Base-by-base conservation (phyloP, 2,888 invertebrate species). In the Latrodectus elegans region DNA sequence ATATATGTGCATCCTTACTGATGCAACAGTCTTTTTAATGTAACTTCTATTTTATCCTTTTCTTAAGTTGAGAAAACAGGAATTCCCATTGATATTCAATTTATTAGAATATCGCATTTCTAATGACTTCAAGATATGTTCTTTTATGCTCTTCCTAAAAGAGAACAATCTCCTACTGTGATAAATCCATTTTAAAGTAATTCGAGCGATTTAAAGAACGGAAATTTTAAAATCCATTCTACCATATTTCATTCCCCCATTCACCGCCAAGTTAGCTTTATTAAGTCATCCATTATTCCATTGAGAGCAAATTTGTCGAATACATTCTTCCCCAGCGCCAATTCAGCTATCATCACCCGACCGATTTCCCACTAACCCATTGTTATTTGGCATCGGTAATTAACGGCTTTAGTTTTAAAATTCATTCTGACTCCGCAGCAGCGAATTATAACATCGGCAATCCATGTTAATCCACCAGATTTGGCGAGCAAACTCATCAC, bases 391-490 rank as follows among this genome's bases (percentile, higher is more conserved):
- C 38, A 26, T 26, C 71, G 49, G 49, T 71, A 71, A 71, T 71
- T 71, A 49, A 17, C 22, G 49, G 12, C 71, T 8, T 0, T 14
- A 12, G 49, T 38, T 22, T 49, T 26, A 71, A 49, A 71, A 71
- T 67, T n/a, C n/a, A 17, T 17, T 4, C 11, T 17, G n/a, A 6
- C 67, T 22, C 17, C 17, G 67, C 4, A 67, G 71, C 6, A 14
- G 26, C 15, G 14, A 71, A 22, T 38, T 71, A 17, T 71, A 38
- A 49, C n/a, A 71, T 71, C 71, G 71, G 49, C 71, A 71, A 71
- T 71, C 71, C 71, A 71, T 71, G 71, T 49, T 71, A 49, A 71
- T 71, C 71, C 71, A 49, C 51, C 26, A 15, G 49, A 12, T 26
- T 11, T 4, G 49, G 11, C 14, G 26, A 71, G 49, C 49, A 71